Conservation (phyloP, 1,140 invertebrate genomes). For the Plectus sambesii region DNA sequence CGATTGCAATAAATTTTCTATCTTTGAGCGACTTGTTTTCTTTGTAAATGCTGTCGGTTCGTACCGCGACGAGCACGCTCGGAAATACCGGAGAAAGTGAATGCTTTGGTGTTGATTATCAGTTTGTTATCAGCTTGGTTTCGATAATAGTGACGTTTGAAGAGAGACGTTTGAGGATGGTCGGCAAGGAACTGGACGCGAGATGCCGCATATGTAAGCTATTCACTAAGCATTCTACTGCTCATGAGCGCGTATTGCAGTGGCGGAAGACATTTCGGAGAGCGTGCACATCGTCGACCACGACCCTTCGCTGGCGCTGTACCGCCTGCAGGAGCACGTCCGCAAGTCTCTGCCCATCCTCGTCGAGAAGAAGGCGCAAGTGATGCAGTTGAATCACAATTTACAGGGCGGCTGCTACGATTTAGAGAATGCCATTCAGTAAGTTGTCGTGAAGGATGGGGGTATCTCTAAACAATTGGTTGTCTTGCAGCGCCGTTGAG, state of each 20-base stretch:
- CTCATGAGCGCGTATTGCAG: conserved; percentile 33
- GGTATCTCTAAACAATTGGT: background rate
- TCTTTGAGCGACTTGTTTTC: too few relatives aligned
- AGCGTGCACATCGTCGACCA: conserved; percentile 49
- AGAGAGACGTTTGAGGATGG: conserved; percentile 1
- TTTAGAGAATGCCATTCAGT: conserved; percentile 35
- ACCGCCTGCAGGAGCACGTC: conserved; percentile 50
- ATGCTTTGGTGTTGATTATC: conserved; percentile 3
- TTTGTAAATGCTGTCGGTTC: too few relatives aligned
- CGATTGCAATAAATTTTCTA: too few relatives aligned
- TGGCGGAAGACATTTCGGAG: conserved; percentile 49
- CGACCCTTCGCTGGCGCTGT: conserved; percentile 51
- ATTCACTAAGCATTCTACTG: too few relatives aligned
- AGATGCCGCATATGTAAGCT: conserved; percentile 20
- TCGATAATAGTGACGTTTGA: too few relatives aligned
- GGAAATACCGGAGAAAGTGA: conserved; percentile 2
- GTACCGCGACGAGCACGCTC: conserved; percentile 24
- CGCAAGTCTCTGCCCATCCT: conserved; percentile 49
- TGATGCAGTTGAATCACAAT: conserved; percentile 19
- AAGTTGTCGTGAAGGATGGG: conserved; percentile 4
- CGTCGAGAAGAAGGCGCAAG: conserved; percentile 47
- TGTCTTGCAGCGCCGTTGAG: conserved; percentile 46
- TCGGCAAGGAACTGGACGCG: conserved; percentile 22
- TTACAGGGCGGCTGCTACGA: conserved; percentile 35
- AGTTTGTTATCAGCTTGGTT: conserved; percentile 12